Conservation (phyloP, 2,888 invertebrate species). For the Fragum fragum region DNA sequence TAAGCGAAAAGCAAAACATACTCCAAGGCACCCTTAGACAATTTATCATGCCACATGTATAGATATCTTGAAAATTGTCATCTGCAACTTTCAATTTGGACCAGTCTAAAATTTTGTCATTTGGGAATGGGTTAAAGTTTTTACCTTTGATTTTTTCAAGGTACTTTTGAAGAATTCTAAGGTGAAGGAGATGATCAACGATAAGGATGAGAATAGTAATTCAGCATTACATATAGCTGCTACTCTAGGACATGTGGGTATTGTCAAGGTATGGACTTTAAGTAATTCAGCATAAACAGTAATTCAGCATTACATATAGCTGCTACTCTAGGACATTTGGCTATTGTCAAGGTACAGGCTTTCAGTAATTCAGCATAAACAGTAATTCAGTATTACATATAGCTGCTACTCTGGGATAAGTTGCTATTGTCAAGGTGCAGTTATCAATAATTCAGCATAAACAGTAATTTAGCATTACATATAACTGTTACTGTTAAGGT, state of each 20-base stretch:
- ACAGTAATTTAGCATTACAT: conserved; percentile 87
- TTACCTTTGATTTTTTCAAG: conserved; percentile 29
- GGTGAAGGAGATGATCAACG: conserved; percentile 81
- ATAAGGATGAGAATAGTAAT: conserved; percentile 87
- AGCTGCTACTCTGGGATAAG: conserved; percentile 86
- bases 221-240: conserved; percentile 87
- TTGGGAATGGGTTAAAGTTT: no score
- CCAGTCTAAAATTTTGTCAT: no score
- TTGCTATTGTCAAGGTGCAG: conserved; percentile 79
- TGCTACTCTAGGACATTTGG: conserved; percentile 85
- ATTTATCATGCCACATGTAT: no score
- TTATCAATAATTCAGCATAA: conserved; percentile 65
- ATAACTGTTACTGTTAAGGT: conserved; percentile 86
- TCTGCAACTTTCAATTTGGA: no score
- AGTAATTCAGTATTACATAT: conserved; percentile 87
- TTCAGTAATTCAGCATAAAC: conserved; percentile 76
- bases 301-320: conserved; percentile 88
- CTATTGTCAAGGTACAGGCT: conserved; percentile 78
- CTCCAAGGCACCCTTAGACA: no score
- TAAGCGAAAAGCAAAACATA: no score
- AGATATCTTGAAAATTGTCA: no score
- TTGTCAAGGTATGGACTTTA: conserved; percentile 77
- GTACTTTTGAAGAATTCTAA: conserved; percentile 38
- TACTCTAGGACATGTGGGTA: conserved; percentile 83
- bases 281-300: conserved; percentile 85